Conservation (phyloP, 2,797 vertebrate species). For the Enteromius unitaeniatus region DNA sequence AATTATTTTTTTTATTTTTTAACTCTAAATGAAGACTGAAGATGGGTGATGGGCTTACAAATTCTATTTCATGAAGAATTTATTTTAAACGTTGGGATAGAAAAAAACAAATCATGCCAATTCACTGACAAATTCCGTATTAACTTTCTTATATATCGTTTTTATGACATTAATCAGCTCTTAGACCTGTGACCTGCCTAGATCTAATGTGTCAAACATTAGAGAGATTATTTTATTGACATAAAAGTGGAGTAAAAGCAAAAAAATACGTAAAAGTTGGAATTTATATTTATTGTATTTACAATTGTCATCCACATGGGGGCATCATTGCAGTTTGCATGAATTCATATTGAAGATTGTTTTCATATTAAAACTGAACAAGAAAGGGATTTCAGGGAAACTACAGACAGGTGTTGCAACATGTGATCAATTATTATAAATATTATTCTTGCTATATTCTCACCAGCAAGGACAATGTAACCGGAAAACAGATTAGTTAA, state of each 20-base stretch:
- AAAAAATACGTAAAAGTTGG: not conserved
- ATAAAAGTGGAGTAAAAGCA: not conserved
- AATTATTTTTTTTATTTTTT: not conserved
- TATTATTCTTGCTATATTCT: conserved; percentile 15
- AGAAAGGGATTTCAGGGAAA: not conserved
- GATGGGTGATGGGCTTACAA: not conserved
- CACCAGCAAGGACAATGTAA: not conserved
- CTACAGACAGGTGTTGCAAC: not conserved
- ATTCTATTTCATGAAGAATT: not conserved
- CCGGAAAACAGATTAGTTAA: not conserved
- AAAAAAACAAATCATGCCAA: not conserved
- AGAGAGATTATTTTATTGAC: not conserved
- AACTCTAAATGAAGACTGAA: not conserved
- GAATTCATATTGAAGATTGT: too few relatives aligned
- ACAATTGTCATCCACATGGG: not conserved
- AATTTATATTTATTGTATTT: not conserved
- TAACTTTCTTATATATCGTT: not conserved
- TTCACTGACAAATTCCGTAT: not conserved
- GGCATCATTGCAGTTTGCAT: not conserved
- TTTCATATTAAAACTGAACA: not conserved
- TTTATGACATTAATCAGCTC: not conserved
- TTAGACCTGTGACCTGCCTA: not conserved
- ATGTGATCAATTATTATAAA: conserved; percentile 6
- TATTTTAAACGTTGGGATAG: not conserved
- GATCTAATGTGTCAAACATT: not conserved